A percentile compares a stretch with the other conserved stretches of the same genome.
These are phyloP conservation scores for Deroplatys truncata DNA, from an alignment of 2,888 invertebrate genomes.

Conservation along the genomic window DNA sequence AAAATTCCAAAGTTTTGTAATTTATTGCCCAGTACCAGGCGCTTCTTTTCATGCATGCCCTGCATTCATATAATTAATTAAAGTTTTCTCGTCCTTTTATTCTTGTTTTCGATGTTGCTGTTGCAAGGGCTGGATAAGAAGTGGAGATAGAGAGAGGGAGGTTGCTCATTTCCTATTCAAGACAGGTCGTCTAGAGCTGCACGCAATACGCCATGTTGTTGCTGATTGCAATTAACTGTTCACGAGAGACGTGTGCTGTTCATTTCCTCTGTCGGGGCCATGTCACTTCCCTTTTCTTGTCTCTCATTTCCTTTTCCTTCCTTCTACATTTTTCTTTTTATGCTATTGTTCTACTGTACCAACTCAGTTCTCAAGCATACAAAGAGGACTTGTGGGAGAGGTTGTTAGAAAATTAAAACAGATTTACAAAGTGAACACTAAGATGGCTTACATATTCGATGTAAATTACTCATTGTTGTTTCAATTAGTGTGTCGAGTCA, in stretches of 20 bases:
- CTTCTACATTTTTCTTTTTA: background rate
- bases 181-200: constrained; percentile 1
- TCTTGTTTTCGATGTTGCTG: background rate
- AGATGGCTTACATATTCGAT: background rate
- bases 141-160: background rate
- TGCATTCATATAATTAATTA: constrained; percentile 9
- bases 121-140: background rate
- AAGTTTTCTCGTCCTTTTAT: background rate
- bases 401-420: background rate
- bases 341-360: background rate
- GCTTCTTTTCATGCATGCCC: background rate
- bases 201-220: constrained; percentile 12
- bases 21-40: background rate
- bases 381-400: background rate
- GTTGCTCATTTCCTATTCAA: constrained; percentile 8
- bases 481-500: too few species aligned
- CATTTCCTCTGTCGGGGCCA: constrained; percentile 1
- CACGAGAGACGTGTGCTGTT: background rate
- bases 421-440: background rate
- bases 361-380: background rate
- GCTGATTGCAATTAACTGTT: constrained; percentile 15
- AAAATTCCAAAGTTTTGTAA: background rate
- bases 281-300: background rate
- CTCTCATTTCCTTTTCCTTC: constrained; percentile 2
- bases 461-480: too few species aligned